Evolutionary conservation across 2,797 vertebrate genomes (phyloP).

Genomic region (Dromococcyx pavoninus): DNA sequence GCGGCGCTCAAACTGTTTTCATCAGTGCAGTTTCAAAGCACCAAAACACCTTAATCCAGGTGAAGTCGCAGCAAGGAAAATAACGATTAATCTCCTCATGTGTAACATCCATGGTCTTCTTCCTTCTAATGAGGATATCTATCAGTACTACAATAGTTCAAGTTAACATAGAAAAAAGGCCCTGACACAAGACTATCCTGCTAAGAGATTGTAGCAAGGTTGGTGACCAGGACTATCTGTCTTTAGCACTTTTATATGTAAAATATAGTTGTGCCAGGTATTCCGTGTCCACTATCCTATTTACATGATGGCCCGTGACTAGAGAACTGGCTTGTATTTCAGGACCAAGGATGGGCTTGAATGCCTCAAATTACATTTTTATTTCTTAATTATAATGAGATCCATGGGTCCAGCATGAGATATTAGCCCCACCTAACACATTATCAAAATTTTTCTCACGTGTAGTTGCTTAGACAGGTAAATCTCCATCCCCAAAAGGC

Average conservation of each 20-base stretch:
- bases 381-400: neutral
- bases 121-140: neutral
- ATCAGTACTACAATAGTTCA: neutral
- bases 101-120: neutral
- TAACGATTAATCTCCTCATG: neutral
- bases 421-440: neutral
- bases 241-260: neutral
- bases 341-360: neutral
- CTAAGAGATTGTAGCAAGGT: fast-evolving
- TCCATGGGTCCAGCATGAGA: neutral
- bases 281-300: neutral
- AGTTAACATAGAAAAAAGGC: neutral
- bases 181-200: too few species aligned
- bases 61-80: neutral
- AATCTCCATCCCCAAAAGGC: neutral
- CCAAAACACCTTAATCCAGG: neutral
- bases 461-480: neutral
- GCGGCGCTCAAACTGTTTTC: neutral
- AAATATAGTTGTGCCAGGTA: neutral
- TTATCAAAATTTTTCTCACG: neutral
- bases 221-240: neutral
- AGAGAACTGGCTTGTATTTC: neutral
- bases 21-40: neutral
- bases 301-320: neutral
- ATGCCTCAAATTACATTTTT: neutral